Evolutionary conservation across 2,797 vertebrate species (phyloP).

Genomic region (Xerus rutilus): DNA sequence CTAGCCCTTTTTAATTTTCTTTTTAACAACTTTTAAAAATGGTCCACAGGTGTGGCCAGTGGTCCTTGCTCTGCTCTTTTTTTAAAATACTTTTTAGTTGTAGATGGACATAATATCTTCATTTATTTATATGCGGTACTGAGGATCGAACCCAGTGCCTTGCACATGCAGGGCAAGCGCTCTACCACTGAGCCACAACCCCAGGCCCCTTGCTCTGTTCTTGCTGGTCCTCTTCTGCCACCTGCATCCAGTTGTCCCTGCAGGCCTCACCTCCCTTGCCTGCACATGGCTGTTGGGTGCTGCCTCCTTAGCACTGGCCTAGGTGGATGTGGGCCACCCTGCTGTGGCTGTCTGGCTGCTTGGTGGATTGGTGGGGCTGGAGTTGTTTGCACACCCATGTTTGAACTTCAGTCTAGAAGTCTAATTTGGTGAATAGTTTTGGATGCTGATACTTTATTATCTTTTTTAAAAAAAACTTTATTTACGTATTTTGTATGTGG

Average conservation of each 20-base stretch:
- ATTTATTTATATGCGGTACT: no score
- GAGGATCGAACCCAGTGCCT: no score
- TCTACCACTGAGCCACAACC: no score
- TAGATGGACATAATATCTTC: no score
- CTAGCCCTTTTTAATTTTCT: not conserved
- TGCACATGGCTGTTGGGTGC: accelerated
- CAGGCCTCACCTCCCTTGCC: not conserved
- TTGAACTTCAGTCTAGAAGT: no score
- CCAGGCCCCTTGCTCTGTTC: no score
- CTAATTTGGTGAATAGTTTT: accelerated
- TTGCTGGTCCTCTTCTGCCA: not conserved
- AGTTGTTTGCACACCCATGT: accelerated
- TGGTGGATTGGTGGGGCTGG: not conserved
- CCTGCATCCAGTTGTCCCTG: accelerated
- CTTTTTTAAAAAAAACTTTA: no score
- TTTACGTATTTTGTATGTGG: no score
- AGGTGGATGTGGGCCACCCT: not conserved
- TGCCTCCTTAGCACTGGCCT: not conserved
- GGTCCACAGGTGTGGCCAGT: accelerated
- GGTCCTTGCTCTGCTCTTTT: no score
- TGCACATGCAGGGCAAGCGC: no score
- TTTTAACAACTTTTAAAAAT: not conserved
- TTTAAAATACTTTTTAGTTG: no score
- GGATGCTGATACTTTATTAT: not conserved
- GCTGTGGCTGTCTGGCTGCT: not conserved